A percentile compares a stretch with the other conserved stretches of the same genome.
phyloP scores from a whole-genome alignment of 2,797 vertebrate genomes.

The Alectoris magna region DNA sequence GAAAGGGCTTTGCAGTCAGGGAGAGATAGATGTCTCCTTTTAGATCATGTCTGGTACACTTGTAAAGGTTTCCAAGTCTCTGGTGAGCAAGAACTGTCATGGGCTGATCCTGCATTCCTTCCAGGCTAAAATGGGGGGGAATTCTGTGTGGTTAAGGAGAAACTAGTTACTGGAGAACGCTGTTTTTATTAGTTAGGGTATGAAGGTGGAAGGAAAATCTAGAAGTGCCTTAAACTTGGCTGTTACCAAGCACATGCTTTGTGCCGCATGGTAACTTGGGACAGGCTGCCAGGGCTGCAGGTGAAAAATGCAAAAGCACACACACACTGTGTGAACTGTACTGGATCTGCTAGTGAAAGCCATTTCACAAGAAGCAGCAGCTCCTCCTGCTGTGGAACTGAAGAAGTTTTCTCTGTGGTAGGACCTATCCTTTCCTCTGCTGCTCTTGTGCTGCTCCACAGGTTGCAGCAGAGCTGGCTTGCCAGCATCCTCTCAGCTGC shows the following conservation, averaged over 20 bases:
- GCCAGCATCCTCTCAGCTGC: not conserved
- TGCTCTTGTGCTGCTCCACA: not conserved
- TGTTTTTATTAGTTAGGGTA: not conserved
- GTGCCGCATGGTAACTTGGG: not conserved
- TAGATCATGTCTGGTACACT: not conserved
- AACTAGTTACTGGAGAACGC: not conserved
- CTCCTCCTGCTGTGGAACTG: conserved; percentile 18
- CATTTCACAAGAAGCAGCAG: conserved; percentile 12
- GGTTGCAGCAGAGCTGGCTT: not conserved
- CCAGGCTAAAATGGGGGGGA: not conserved
- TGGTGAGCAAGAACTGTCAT: not conserved
- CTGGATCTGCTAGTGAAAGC: not conserved
- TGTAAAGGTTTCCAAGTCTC: not conserved
- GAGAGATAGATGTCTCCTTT: conserved; percentile 23
- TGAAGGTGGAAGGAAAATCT: not conserved
- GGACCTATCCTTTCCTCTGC: not conserved
- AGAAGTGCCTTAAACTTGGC: not conserved
- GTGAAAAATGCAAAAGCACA: not conserved
- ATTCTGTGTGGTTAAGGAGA: not conserved
- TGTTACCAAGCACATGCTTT: not conserved
- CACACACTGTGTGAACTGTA: fast-evolving
- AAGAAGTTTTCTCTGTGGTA: not conserved
- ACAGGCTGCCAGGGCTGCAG: not conserved
- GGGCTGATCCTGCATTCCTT: not conserved
- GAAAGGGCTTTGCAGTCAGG: conserved; percentile 41